A percentile compares a stretch with the other conserved stretches of the same genome.
These are phyloP conservation scores for Sciurus carolinensis DNA, from an alignment of 2,797 vertebrate genomes.

Conservation along the genomic window DNA sequence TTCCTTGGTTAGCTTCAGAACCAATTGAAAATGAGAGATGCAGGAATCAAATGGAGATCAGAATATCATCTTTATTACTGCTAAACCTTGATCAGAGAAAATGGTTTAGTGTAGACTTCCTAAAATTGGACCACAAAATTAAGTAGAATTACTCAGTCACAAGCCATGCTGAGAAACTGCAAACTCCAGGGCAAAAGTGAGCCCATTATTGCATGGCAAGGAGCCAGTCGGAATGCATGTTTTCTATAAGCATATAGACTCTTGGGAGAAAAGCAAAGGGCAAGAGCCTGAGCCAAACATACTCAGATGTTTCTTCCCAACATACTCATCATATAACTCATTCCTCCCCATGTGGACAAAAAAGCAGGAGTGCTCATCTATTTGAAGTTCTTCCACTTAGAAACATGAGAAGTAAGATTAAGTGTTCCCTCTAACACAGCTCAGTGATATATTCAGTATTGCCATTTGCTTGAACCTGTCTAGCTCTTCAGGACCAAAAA, in stretches of 20 bases:
- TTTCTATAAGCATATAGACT: slow-evolving; percentile 8
- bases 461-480: slow-evolving; percentile 66
- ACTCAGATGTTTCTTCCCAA: slow-evolving; percentile 52
- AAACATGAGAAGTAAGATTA: slow-evolving; percentile 76
- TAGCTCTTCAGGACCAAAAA: slow-evolving; percentile 69
- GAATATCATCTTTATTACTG: slow-evolving; percentile 27
- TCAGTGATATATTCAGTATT: slow-evolving; percentile 66
- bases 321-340: slow-evolving; percentile 48
- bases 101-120: slow-evolving; percentile 21
- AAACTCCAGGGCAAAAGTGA: slow-evolving; percentile 16
- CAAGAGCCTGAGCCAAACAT: neutral
- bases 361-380: slow-evolving; percentile 63
- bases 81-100: slow-evolving; percentile 30
- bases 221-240: neutral
- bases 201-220: slow-evolving; percentile 5
- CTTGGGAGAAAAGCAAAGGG: slow-evolving; percentile 32
- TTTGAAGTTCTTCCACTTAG: slow-evolving; percentile 56
- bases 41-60: slow-evolving; percentile 16
- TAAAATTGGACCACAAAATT: slow-evolving; percentile 34
- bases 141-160: slow-evolving; percentile 17
- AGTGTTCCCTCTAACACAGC: slow-evolving; percentile 65
- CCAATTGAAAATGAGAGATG: slow-evolving; percentile 49
- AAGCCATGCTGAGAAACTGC: neutral
- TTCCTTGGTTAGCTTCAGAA: slow-evolving; percentile 25
- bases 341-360: slow-evolving; percentile 41